Evolutionary conservation across 2,888 invertebrate genomes (phyloP), one percentile per base, ranked within the genome.

Genomic region (Morpho deidamia): DNA sequence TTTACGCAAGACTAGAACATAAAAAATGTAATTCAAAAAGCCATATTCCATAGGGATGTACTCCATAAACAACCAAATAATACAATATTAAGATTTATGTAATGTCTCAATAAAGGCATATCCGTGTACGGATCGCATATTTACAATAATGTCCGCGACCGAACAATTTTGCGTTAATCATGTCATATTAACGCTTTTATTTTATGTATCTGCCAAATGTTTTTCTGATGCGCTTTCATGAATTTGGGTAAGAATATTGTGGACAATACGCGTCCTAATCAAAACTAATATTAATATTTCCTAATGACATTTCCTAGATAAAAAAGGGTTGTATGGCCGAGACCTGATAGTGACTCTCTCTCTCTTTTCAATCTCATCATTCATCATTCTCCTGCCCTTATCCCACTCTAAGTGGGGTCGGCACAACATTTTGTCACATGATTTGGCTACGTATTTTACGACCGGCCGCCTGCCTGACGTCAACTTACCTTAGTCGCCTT

Each of bases 171-270:
- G 61, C 65, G 68, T 74, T 74, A 75, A 76, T 72, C 60, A 74
- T 70, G 67, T 74, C 69, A 72, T 65, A 71, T 74, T 71, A 74
- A 66, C 62, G 65, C 58, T 58, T 64, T 57, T 66, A 67, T 62
- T 69, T 72, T 68, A 74, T 74, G 69, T 58, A 64, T 72, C 64
- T 55, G 63, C 68, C 70, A 70, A 72, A 74, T 73, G 71, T 61
- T 71, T 34, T 60, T 64, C 14, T 51, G 39, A 49, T 64, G 53
- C 57, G 56, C 52, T 53, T 58, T 50, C 11, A 23, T 54, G 41
- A 51, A 63, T 58, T 57, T 58, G 45, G 45, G 45, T 60, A 32
- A 47, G 48, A 60, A 60, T 66, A 44, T 42, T 65, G 49, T 62
- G 63, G 70, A 71, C 57, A 61, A 49, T 60, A 11, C 43, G 23